Conservation (phyloP, 2,797 vertebrate species). For the Spheniscus humboldti region DNA sequence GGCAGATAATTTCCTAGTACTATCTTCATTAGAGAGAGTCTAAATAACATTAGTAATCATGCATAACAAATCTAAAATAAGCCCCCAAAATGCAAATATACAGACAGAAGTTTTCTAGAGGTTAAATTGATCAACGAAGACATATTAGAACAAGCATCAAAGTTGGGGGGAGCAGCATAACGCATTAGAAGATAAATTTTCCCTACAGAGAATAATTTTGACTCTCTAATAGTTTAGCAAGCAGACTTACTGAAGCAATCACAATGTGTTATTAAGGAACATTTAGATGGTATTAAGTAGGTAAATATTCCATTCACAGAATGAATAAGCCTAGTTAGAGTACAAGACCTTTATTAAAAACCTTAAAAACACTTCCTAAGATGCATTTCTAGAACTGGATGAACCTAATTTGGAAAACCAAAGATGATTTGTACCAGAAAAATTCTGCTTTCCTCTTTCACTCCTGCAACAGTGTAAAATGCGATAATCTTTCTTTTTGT, state of each 20-base stretch:
- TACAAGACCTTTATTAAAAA: background rate
- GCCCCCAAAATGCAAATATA: background rate
- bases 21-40: background rate
- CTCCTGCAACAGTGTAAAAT: background rate
- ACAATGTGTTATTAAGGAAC: background rate
- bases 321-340: background rate
- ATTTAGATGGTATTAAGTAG: background rate
- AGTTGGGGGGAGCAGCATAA: background rate
- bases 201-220: background rate
- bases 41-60: background rate
- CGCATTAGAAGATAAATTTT: background rate
- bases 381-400: background rate
- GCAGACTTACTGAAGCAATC: background rate
- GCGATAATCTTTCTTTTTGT: background rate
- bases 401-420: background rate
- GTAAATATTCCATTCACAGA: background rate
- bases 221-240: background rate
- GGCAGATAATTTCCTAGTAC: background rate
- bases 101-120: background rate
- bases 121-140: background rate
- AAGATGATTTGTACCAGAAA: background rate
- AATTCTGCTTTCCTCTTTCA: background rate
- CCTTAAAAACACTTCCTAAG: background rate
- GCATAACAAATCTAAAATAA: background rate
- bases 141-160: background rate